Percentiles rank a stretch among this genome's conserved stretches.
phyloP scores from a whole-genome alignment of 2,888 invertebrate genomes.

The Escarpia spicata region DNA sequence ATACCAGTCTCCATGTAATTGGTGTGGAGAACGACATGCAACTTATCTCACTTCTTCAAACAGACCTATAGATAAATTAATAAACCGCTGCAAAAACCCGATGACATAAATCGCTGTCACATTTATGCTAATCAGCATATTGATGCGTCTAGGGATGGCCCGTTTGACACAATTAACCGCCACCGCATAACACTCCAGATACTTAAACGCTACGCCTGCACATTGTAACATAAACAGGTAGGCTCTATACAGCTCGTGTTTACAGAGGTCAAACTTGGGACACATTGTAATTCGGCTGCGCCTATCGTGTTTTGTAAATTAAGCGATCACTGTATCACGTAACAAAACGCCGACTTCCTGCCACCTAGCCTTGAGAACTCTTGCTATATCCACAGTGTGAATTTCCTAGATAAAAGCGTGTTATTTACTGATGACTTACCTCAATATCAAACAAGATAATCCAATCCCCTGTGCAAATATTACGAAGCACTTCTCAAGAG shows the following conservation, averaged over 20 bases:
- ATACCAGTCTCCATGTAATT: background rate
- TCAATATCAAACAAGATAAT: background rate
- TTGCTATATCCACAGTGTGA: background rate
- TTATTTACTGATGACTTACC: background rate
- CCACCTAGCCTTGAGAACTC: background rate
- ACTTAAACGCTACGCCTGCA: background rate
- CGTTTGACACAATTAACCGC: background rate
- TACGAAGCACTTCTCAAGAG: background rate
- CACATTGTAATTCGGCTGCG: background rate
- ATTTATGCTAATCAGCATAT: background rate
- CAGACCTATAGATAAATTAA: background rate
- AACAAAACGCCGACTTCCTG: background rate
- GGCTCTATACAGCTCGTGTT: background rate
- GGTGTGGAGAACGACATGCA: background rate
- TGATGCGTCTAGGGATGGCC: background rate
- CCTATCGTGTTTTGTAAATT: background rate
- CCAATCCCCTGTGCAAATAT: slow-evolving; percentile 6
- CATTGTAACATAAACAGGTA: background rate
- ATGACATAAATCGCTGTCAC: background rate
- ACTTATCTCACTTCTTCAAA: background rate
- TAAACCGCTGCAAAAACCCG: background rate
- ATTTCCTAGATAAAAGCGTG: background rate
- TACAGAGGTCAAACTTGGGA: background rate
- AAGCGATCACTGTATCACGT: background rate
- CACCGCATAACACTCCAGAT: background rate